Evolutionary conservation across 2,888 invertebrate genomes (phyloP).

Genomic region (Pherbina coryleti): DNA sequence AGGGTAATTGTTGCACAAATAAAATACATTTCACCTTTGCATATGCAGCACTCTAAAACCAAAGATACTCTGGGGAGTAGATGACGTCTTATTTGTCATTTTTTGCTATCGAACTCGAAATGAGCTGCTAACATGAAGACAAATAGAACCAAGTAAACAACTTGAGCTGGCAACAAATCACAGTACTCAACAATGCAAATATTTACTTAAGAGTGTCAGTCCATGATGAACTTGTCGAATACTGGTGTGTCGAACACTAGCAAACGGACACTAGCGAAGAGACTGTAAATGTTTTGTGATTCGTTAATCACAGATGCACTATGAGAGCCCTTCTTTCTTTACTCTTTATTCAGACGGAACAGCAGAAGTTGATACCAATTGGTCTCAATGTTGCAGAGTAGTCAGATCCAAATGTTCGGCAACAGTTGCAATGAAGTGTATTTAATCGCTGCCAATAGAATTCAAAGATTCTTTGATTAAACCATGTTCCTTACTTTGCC

Average conservation of each 20-base stretch:
- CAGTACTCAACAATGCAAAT: not conserved
- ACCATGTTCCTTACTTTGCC: not conserved
- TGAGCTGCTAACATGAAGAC: conserved; percentile 24
- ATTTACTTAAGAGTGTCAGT: conserved; percentile 5
- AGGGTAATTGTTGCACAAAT: conserved; percentile 18
- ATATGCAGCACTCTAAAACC: not conserved
- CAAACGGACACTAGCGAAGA: no score
- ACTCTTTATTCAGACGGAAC: no score
- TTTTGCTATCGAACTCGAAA: not conserved
- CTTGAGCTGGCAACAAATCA: conserved; percentile 16
- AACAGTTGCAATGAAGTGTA: not conserved
- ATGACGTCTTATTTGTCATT: not conserved
- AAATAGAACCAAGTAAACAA: conserved; percentile 25
- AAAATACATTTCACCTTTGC: not conserved
- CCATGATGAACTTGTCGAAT: not conserved
- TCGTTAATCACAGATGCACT: not conserved
- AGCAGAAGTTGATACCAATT: no score
- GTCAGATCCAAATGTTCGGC: no score
- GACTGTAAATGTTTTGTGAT: not conserved
- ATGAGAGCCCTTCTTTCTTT: no score
- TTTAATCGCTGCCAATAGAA: not conserved
- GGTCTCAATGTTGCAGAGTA: no score
- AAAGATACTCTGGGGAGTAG: conserved; percentile 18
- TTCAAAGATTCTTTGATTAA: not conserved
- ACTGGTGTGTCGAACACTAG: not conserved